Percentiles rank a stretch among this genome's conserved stretches.
Conservation (phyloP, 1,140 invertebrate species). For the Drosophila pandora region DNA sequence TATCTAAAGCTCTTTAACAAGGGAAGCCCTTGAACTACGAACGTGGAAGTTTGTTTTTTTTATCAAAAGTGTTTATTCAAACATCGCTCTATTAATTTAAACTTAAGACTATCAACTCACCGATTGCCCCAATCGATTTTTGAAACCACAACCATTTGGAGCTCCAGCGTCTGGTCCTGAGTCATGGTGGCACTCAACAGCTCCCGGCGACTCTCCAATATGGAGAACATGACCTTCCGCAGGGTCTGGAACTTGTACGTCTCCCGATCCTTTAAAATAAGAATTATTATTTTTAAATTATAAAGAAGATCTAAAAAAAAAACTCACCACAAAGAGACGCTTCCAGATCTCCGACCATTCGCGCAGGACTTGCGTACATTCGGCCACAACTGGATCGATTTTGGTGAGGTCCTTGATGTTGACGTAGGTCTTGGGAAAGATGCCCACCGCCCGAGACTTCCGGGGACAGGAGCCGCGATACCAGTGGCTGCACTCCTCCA, state of each 20-base stretch:
- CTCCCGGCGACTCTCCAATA: constrained; percentile 92
- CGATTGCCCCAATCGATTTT: constrained; percentile 98
- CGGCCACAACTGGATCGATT: constrained; percentile 94
- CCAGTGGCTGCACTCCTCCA: constrained; percentile 95
- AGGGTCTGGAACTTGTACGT: constrained; percentile 92
- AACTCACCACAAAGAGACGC: constrained; percentile 91
- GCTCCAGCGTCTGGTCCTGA: constrained; percentile 93
- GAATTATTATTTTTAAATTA: neutral
- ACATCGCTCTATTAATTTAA: too few species aligned
- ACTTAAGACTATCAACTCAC: constrained; percentile 86
- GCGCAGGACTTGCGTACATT: constrained; percentile 94
- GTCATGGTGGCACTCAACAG: constrained; percentile 94
- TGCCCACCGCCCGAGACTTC: constrained; percentile 91
- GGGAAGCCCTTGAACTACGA: neutral
- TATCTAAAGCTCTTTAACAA: neutral
- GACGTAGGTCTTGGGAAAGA: constrained; percentile 92
- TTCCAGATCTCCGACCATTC: constrained; percentile 98
- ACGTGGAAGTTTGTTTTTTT: neutral
- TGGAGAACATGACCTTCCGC: constrained; percentile 93
- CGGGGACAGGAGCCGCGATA: constrained; percentile 91
- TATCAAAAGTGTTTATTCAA: neutral
- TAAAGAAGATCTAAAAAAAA: neutral
- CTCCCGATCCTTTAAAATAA: constrained; percentile 89
- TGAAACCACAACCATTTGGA: constrained; percentile 93
- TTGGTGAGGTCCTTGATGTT: constrained; percentile 90